Evolutionary conservation across 2,113 vertebrate species (phyloP).

Genomic region (Hippocampus barbouri): DNA sequence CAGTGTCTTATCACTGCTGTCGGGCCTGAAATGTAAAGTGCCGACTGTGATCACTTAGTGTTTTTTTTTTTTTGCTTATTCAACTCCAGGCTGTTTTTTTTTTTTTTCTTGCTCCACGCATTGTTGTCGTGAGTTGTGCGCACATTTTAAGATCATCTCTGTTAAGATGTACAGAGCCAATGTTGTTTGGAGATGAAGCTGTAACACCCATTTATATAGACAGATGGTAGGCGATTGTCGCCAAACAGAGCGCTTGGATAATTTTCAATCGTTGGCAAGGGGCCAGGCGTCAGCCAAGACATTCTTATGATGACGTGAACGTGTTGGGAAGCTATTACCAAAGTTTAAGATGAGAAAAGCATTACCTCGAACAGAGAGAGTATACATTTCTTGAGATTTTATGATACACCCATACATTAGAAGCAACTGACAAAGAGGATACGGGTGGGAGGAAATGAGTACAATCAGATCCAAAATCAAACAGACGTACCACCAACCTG

Average conservation of each 20-base stretch:
- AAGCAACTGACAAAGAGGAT: constrained; percentile 37
- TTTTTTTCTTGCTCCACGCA: constrained; percentile 15
- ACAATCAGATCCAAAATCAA: constrained; percentile 39
- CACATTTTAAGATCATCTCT: constrained; percentile 64
- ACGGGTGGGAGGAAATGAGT: constrained; percentile 18
- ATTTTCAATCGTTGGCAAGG: constrained; percentile 69
- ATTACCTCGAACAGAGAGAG: constrained; percentile 53
- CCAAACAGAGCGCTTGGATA: constrained; percentile 74
- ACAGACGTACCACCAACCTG: constrained; percentile 19
- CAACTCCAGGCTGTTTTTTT: constrained; percentile 37
- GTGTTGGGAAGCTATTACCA: constrained; percentile 65
- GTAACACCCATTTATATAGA: constrained; percentile 67
- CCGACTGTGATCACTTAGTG: constrained; percentile 53
- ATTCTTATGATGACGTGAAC: constrained; percentile 72
- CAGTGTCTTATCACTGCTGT: constrained; percentile 61
- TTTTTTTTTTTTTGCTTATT: constrained; percentile 59
- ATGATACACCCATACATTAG: constrained; percentile 43
- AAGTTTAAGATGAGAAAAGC: constrained; percentile 52
- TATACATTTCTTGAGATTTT: constrained; percentile 60
- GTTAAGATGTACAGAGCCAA: constrained; percentile 60
- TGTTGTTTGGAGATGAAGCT: constrained; percentile 73
- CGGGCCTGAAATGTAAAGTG: constrained; percentile 65
- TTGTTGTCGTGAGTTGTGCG: constrained; percentile 59
- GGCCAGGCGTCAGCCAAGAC: constrained; percentile 65
- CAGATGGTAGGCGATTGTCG: constrained; percentile 74